phyloP scores from a whole-genome alignment of 2,797 vertebrate species.

The Lycodopsis pacificus region DNA sequence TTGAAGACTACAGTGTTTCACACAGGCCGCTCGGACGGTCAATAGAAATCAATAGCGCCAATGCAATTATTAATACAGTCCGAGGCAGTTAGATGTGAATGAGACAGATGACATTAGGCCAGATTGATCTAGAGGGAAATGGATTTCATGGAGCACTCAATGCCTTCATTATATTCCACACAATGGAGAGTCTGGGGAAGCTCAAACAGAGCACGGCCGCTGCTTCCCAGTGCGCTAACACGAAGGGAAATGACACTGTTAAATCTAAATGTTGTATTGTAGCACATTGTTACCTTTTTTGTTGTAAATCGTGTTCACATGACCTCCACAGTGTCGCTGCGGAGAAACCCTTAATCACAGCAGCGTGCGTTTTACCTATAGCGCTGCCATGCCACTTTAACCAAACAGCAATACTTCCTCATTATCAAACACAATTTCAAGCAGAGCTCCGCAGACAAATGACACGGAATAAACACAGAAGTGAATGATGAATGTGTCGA shows the following conservation, averaged over 20 bases:
- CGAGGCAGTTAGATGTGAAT: constrained; percentile 85
- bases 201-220: constrained; percentile 39
- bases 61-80: constrained; percentile 89
- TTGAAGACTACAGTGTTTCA: constrained; percentile 76
- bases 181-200: constrained; percentile 64
- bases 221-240: constrained; percentile 35
- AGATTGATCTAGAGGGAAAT: constrained; percentile 86
- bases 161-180: constrained; percentile 81
- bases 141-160: constrained; percentile 85
- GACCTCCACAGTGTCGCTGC: not conserved
- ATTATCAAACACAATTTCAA: constrained; percentile 15
- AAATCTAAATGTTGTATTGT: constrained; percentile 37
- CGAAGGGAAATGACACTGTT: constrained; percentile 48
- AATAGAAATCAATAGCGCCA: constrained; percentile 88
- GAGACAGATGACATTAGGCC: constrained; percentile 86
- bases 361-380: not conserved
- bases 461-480: constrained; percentile 10
- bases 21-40: constrained; percentile 72
- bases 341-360: constrained; percentile 29
- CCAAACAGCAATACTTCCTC: not conserved
- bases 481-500: constrained; percentile 18
- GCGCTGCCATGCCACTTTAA: not conserved
- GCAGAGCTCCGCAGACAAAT: constrained; percentile 12
- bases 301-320: constrained; percentile 15
- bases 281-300: constrained; percentile 18